phyloP scores from a whole-genome alignment of 1,140 invertebrate species.

The Carcinoscorpius rotundicauda region DNA sequence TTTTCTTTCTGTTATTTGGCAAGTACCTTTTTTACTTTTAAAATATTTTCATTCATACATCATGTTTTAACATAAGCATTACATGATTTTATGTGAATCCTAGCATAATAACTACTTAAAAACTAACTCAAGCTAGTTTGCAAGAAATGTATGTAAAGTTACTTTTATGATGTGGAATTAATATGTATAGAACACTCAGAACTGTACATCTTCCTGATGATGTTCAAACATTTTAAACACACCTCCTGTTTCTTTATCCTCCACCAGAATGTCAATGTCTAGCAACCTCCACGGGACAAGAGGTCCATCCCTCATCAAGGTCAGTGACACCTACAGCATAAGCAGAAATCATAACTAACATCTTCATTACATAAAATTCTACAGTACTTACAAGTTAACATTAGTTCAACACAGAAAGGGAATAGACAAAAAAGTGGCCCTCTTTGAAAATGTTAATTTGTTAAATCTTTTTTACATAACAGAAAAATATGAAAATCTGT shows the following conservation, averaged over 20 bases:
- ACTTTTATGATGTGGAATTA: neutral
- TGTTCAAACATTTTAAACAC: constrained; percentile 20
- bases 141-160: neutral
- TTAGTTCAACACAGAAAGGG: neutral
- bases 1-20: no score
- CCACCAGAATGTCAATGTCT: constrained; percentile 88
- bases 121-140: neutral
- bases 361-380: no score
- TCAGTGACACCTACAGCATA: constrained; percentile 46
- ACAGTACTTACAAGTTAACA: constrained; percentile 25
- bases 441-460: no score
- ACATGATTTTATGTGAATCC: no score
- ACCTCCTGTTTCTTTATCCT: constrained; percentile 92
- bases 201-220: constrained; percentile 2
- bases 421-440: neutral
- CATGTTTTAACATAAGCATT: no score
- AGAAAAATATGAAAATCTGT: no score
- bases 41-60: no score
- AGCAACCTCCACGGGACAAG: constrained; percentile 87
- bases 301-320: constrained; percentile 90
- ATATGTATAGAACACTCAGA: neutral
- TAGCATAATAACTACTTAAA: no score
- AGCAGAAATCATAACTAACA: no score
- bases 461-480: no score
- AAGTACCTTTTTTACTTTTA: no score